Evolutionary conservation across 2,113 vertebrate species (phyloP).

Genomic region (Megaleporinus macrocephalus): DNA sequence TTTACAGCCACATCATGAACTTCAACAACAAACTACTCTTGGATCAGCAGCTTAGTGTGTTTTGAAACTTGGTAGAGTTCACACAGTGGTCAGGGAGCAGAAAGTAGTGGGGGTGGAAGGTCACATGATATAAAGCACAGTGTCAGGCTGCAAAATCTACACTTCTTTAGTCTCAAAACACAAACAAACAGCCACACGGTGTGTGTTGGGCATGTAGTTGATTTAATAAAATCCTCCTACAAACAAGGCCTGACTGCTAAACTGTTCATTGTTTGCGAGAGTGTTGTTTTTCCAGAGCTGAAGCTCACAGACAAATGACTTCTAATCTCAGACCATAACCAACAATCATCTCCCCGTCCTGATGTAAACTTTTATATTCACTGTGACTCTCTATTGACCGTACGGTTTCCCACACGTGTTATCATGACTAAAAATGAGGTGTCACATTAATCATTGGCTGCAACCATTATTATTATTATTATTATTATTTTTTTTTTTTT

Average conservation of each 20-base stretch:
- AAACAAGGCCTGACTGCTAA: not conserved
- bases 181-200: not conserved
- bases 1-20: not conserved
- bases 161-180: not conserved
- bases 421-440: not conserved
- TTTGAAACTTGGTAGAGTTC: not conserved
- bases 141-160: not conserved
- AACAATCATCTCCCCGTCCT: not conserved
- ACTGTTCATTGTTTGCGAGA: not conserved
- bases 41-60: not conserved
- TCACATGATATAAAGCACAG: not conserved
- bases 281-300: not conserved
- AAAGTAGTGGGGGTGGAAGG: not conserved
- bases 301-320: not conserved
- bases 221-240: not conserved
- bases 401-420: not conserved
- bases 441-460: not conserved
- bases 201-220: not conserved
- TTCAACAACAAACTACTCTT: not conserved
- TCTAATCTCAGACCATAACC: not conserved
- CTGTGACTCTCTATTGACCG: not conserved
- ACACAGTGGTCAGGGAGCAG: not conserved
- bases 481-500: too few relatives aligned
- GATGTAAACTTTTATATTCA: not conserved
- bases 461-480: too few relatives aligned